phyloP scores from a whole-genome alignment of 2,797 vertebrate species.

The Pyrocephalus nanus region DNA sequence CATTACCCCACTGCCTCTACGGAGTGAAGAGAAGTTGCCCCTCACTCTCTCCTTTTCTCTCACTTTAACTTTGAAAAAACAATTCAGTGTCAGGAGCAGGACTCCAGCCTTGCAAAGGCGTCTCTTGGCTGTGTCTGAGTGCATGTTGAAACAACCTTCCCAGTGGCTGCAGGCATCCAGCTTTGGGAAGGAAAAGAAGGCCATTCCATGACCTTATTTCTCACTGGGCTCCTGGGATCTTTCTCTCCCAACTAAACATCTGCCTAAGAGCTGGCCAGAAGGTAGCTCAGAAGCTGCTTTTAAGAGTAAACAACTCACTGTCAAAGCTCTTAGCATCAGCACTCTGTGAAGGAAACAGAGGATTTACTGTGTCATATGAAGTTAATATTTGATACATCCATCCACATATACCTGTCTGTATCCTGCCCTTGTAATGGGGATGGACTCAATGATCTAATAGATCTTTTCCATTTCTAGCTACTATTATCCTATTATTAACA shows the following conservation, averaged over 20 bases:
- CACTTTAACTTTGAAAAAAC: neutral
- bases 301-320: conserved; percentile 59
- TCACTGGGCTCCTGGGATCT: neutral
- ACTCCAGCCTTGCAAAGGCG: neutral
- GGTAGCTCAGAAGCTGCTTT: conserved; percentile 59
- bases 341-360: conserved; percentile 55
- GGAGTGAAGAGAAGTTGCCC: neutral
- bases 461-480: conserved; percentile 60
- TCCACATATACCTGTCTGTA: conserved; percentile 41
- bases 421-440: conserved; percentile 52
- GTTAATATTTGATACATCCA: conserved; percentile 69
- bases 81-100: neutral
- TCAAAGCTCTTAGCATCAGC: conserved; percentile 63
- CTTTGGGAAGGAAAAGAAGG: neutral
- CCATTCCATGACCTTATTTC: neutral
- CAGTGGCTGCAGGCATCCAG: neutral
- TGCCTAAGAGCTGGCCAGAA: conserved; percentile 50
- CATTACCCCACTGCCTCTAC: too few species aligned
- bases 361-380: conserved; percentile 38
- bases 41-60: neutral
- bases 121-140: neutral
- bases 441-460: conserved; percentile 58
- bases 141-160: neutral
- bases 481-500: conserved; percentile 72
- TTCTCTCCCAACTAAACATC: conserved; percentile 14